phyloP scores from a whole-genome alignment of 2,113 vertebrate genomes.

The Pontoporia blainvillei region DNA sequence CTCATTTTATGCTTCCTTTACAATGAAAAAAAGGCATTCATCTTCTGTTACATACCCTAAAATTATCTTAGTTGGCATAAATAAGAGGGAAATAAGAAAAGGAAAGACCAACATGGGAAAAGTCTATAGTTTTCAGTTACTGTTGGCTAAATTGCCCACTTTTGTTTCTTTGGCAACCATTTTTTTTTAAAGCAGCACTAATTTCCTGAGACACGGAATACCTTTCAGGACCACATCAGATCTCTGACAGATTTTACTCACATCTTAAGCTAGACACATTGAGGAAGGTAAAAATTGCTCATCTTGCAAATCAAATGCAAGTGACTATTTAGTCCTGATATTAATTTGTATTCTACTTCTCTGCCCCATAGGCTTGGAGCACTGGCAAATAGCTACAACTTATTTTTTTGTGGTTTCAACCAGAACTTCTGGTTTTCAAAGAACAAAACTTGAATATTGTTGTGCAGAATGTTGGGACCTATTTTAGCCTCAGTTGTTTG shows the following conservation, averaged over 20 bases:
- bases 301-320: background rate
- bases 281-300: background rate
- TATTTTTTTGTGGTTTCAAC: background rate
- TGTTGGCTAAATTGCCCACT: background rate
- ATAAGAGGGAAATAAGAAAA: conserved; percentile 37
- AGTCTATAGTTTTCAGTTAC: background rate
- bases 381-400: background rate
- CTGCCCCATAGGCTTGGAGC: background rate
- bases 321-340: background rate
- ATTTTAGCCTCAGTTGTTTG: background rate
- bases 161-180: background rate
- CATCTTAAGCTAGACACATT: background rate
- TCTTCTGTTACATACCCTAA: background rate
- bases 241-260: background rate
- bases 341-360: background rate
- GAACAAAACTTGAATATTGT: background rate
- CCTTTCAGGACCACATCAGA: background rate
- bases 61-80: conserved; percentile 29
- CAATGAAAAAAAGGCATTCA: conserved; percentile 20
- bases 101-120: background rate
- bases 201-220: background rate
- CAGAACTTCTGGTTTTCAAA: background rate
- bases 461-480: background rate
- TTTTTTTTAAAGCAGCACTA: background rate
- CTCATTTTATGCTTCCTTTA: background rate